Conservation (phyloP, 2,797 vertebrate genomes). For the Phalanger gymnotis region DNA sequence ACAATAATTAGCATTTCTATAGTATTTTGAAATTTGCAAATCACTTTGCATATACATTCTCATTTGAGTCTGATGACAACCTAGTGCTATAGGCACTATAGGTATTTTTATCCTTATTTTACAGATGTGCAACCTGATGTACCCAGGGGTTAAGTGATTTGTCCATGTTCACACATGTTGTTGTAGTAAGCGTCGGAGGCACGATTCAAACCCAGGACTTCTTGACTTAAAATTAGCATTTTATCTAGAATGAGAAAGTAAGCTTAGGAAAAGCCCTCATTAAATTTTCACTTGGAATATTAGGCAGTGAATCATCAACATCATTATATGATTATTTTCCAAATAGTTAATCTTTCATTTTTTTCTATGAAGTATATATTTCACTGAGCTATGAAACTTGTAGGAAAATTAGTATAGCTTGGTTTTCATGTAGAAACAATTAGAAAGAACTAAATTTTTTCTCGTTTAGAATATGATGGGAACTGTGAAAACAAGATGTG, state of each 20-base stretch:
- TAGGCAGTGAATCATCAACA: not conserved
- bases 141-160: not conserved
- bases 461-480: not conserved
- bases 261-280: slow-evolving; percentile 20
- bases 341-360: not conserved
- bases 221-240: not conserved
- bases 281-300: slow-evolving; percentile 21
- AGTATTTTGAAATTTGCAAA: not conserved
- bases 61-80: not conserved
- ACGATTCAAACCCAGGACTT: not conserved
- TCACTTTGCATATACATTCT: not conserved
- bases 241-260: slow-evolving; percentile 1
- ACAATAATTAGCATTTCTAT: not conserved
- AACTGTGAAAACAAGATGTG: not conserved
- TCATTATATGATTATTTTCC: not conserved
- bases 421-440: not conserved
- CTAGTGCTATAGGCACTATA: not conserved
- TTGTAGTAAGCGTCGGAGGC: not conserved
- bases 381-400: not conserved
- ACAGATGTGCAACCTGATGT: not conserved
- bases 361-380: slow-evolving; percentile 7
- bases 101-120: not conserved
- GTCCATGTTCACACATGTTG: not conserved
- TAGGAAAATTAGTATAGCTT: not conserved
- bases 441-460: not conserved